Conservation (phyloP, 2,888 invertebrate species). For the Embidobia sp. region DNA sequence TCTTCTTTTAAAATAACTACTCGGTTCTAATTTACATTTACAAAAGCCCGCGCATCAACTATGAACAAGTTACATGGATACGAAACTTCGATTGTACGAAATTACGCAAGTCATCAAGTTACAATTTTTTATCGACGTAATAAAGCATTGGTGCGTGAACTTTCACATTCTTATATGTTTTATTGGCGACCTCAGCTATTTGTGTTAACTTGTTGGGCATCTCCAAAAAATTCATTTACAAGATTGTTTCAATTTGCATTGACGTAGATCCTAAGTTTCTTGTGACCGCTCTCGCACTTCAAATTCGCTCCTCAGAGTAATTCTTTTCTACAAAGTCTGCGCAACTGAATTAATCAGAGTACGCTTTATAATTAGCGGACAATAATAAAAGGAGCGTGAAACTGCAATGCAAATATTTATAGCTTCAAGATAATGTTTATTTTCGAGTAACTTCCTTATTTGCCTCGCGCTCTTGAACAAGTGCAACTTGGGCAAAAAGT, state of each 20-base stretch:
- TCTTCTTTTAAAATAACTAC: too few relatives aligned
- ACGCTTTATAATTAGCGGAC: background rate
- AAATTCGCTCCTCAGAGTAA: too few relatives aligned
- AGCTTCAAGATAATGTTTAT: constrained; percentile 6
- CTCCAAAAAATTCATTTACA: too few relatives aligned
- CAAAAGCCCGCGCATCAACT: too few relatives aligned
- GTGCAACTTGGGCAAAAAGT: background rate
- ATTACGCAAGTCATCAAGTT: constrained; percentile 11
- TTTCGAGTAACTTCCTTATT: background rate
- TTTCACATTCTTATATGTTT: background rate
- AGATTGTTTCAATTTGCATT: background rate
- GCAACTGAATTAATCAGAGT: too few relatives aligned
- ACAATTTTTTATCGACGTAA: constrained; percentile 4
- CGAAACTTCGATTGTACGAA: constrained; percentile 22
- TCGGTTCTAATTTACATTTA: too few relatives aligned
- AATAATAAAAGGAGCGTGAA: constrained; percentile 13
- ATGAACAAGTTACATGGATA: too few relatives aligned
- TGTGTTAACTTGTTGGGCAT: background rate
- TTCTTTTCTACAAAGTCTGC: too few relatives aligned
- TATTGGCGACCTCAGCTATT: background rate
- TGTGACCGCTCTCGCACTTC: too few relatives aligned
- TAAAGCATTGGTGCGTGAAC: background rate
- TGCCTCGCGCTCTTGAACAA: background rate
- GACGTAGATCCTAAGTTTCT: too few relatives aligned
- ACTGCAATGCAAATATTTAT: constrained; percentile 21